Conservation (phyloP, 2,888 invertebrate genomes). For the Malachius bipustulatus region DNA sequence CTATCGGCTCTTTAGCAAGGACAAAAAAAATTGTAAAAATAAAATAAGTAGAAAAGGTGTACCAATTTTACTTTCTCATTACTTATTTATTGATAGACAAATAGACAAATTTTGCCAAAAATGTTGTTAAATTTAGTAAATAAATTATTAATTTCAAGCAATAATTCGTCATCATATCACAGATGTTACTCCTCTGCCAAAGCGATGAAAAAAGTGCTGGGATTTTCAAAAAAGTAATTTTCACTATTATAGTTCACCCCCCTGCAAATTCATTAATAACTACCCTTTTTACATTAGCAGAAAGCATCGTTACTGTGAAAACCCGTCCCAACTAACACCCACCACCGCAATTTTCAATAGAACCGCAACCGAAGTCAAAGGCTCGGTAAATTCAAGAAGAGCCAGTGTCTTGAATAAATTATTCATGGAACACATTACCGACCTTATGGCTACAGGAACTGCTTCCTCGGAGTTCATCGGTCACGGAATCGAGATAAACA, state of each 20-base stretch:
- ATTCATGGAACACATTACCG: conserved; percentile 71
- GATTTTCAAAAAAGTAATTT: conserved; percentile 14
- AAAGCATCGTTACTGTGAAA: conserved; percentile 26
- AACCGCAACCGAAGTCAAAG: conserved; percentile 38
- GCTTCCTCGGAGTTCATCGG: conserved; percentile 48
- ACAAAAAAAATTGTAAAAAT: too few species aligned
- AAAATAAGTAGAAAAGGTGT: too few species aligned
- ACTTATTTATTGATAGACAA: too few species aligned
- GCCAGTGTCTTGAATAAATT: conserved; percentile 61
- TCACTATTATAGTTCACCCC: background rate
- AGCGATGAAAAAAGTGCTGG: conserved; percentile 23
- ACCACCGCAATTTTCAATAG: conserved; percentile 31
- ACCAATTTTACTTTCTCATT: too few species aligned
- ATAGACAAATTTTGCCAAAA: too few species aligned
- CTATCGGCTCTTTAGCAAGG: too few species aligned
- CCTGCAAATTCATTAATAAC: conserved; percentile 4
- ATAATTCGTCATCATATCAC: too few species aligned
- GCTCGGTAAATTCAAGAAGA: conserved; percentile 45
- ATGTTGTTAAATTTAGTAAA: too few species aligned
- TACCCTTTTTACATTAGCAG: conserved; percentile 17
- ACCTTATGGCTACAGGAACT: conserved; percentile 63
- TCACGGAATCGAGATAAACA: conserved; percentile 59
- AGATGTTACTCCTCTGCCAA: too few species aligned
- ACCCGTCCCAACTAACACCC: conserved; percentile 22
- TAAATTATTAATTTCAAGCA: too few species aligned